These are phyloP conservation scores for Drosophila atripex DNA, from an alignment of 2,888 invertebrate species.

Conservation along the genomic window DNA sequence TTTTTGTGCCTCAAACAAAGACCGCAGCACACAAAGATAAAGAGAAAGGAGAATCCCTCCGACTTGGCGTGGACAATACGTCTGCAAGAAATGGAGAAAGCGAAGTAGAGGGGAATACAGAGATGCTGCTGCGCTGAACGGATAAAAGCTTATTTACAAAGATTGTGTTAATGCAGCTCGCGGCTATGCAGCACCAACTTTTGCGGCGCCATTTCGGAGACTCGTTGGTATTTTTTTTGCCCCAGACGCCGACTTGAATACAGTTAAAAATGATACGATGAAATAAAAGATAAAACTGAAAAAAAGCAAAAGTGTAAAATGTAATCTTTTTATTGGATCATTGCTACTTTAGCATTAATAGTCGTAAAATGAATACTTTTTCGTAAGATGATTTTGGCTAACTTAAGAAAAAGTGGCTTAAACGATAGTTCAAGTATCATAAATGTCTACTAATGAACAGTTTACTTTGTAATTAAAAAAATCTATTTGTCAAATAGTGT, in stretches of 20 bases:
- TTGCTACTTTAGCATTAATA: neutral
- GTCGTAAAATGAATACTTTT: neutral
- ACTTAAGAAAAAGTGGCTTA: too few species aligned
- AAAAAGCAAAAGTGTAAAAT: neutral
- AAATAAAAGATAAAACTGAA: neutral
- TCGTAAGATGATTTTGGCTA: too few species aligned
- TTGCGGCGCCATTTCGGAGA: slow-evolving; percentile 52
- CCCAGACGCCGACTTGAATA: slow-evolving; percentile 21
- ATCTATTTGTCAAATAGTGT: neutral
- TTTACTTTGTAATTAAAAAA: neutral
- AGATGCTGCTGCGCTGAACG: slow-evolving; percentile 38
- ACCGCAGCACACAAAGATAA: slow-evolving; percentile 62
- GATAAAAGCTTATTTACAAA: slow-evolving; percentile 75
- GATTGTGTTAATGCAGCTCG: slow-evolving; percentile 72
- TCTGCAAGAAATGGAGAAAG: slow-evolving; percentile 30
- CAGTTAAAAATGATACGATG: slow-evolving; percentile 8
- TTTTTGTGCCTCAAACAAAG: slow-evolving; percentile 65
- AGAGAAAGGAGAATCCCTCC: slow-evolving; percentile 29
- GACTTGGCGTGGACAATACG: slow-evolving; percentile 63
- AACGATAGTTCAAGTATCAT: too few species aligned
- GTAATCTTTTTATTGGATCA: neutral
- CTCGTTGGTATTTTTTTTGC: slow-evolving; percentile 35
- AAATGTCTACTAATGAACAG: neutral
- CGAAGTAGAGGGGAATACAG: neutral
- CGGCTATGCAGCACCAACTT: slow-evolving; percentile 71